Evolutionary conservation across 2,113 vertebrate genomes (phyloP).

Genomic region (chimpanzee (Pan troglodytes)): NHGRI_mPanTro3-v2.1_pri NC_072398.2:143514501-143515000

Average conservation of each 20-base stretch:
- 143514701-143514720: neutral
- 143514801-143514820: neutral
- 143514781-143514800: neutral
- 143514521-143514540: constrained; percentile 77
- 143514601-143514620: constrained; percentile 71
- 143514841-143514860: neutral
- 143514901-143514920: neutral
- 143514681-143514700: constrained; percentile 49
- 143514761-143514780: neutral
- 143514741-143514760: neutral
- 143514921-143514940: neutral
- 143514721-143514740: constrained; percentile 19
- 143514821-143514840: neutral
- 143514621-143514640: constrained; percentile 69
- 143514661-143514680: neutral
- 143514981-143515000: neutral
- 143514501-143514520: constrained; percentile 65
- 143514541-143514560: constrained; percentile 76
- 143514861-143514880: neutral
- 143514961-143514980: neutral
- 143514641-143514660: constrained; percentile 68
- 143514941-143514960: neutral
- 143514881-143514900: neutral
- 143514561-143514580: constrained; percentile 74
- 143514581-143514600: constrained; percentile 77